Evolutionary conservation across 2,888 invertebrate genomes (phyloP).

Genomic region (Parnassius apollo): DNA sequence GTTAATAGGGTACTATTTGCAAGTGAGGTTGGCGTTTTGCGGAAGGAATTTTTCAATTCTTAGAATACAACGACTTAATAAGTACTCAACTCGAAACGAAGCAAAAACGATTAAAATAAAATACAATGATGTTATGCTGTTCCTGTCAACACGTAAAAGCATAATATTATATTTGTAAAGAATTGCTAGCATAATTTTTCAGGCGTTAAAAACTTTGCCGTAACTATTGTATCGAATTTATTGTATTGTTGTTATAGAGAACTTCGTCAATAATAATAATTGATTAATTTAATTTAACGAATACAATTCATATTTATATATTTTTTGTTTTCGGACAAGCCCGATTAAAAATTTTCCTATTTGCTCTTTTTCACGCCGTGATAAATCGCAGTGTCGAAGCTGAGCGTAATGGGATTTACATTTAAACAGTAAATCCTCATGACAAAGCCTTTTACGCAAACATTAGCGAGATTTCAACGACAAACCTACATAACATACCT

Average conservation of each 20-base stretch:
- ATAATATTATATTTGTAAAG: neutral
- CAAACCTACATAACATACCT: conserved; percentile 15
- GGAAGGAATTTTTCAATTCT: no score
- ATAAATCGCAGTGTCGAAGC: conserved; percentile 25
- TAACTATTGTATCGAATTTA: neutral
- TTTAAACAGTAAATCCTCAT: conserved; percentile 26
- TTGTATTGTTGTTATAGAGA: neutral
- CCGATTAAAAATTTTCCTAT: conserved; percentile 16
- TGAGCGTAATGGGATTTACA: conserved; percentile 27
- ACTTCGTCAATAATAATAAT: conserved; percentile 1
- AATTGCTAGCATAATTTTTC: conserved; percentile 16
- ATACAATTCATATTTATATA: conserved; percentile 4
- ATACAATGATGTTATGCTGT: no score
- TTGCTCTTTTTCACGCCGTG: conserved; percentile 24
- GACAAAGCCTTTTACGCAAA: conserved; percentile 29
- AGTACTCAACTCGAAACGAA: no score
- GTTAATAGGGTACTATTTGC: no score
- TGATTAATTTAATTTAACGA: conserved; percentile 16
- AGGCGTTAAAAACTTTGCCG: conserved; percentile 9
- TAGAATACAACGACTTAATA: no score
- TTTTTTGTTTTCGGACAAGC: neutral
- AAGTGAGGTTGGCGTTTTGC: no score
- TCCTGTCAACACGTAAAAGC: no score
- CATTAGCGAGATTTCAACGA: conserved; percentile 24
- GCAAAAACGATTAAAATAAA: no score